These are phyloP conservation scores for Phylloscopus trochilus DNA, from an alignment of 2,113 vertebrate genomes.

Conservation along the genomic window DNA sequence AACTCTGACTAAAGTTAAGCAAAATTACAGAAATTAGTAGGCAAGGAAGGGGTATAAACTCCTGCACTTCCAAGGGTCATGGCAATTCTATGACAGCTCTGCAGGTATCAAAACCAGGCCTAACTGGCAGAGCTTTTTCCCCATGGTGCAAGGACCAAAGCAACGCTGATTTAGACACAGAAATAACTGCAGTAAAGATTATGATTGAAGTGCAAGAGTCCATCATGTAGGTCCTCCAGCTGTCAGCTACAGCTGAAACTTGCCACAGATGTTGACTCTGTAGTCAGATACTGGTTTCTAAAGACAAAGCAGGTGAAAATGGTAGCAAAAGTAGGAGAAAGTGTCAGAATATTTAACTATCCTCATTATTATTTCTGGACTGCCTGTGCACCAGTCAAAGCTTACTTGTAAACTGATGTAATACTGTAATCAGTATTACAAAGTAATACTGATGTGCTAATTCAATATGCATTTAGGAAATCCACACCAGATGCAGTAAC, in stretches of 20 bases:
- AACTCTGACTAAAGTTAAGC: not conserved
- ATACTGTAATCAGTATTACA: too few species aligned
- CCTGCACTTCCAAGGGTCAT: not conserved
- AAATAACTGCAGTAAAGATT: not conserved
- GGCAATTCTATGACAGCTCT: not conserved
- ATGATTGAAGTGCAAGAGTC: not conserved
- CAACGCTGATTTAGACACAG: not conserved
- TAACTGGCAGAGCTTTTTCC: not conserved
- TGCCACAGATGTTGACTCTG: not conserved
- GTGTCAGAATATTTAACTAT: not conserved
- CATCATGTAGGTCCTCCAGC: not conserved
- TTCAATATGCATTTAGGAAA: not conserved
- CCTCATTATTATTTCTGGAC: not conserved
- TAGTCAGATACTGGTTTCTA: not conserved
- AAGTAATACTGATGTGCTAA: not conserved
- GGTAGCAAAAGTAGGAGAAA: not conserved
- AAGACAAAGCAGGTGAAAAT: not conserved
- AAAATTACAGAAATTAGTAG: not conserved
- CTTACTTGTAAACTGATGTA: not conserved
- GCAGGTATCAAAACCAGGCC: not conserved
- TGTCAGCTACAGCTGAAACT: not conserved
- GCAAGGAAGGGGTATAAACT: not conserved
- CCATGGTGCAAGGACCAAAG: not conserved
- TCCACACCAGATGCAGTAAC: not conserved
- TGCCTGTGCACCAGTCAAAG: not conserved